phyloP scores from a whole-genome alignment of 2,113 vertebrate species.

The Petrocephalus zakoni region DNA sequence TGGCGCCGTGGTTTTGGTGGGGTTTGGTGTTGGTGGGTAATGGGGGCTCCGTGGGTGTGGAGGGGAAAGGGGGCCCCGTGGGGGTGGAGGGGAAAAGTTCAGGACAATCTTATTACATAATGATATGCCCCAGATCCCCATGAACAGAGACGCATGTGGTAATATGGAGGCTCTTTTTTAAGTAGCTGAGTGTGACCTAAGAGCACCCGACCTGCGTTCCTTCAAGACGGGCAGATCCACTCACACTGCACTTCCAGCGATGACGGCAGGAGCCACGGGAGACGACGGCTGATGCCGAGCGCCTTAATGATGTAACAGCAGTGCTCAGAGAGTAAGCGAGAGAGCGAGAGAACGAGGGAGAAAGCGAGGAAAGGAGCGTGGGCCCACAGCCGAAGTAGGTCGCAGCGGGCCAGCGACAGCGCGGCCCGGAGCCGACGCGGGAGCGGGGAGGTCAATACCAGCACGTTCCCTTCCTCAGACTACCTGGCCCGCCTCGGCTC shows the following conservation, averaged over 20 bases:
- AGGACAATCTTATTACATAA: neutral
- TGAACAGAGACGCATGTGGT: neutral
- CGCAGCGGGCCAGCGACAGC: neutral
- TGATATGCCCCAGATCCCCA: neutral
- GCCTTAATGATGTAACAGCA: neutral
- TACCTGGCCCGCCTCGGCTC: neutral
- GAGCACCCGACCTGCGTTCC: neutral
- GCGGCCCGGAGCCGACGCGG: neutral
- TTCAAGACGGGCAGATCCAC: neutral
- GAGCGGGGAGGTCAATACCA: neutral
- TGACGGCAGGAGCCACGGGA: neutral
- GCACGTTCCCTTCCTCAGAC: neutral
- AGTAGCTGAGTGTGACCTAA: neutral
- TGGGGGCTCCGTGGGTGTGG: neutral
- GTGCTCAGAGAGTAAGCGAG: neutral
- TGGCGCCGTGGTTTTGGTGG: no score
- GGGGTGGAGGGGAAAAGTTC: no score
- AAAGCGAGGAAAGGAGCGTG: neutral
- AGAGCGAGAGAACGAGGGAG: conserved; percentile 26
- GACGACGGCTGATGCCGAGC: neutral
- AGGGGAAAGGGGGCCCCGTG: neutral
- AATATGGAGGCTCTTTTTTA: neutral
- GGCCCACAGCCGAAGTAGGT: neutral
- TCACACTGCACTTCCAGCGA: neutral
- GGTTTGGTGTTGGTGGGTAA: no score